Evolutionary conservation across 2,888 invertebrate species (phyloP), one percentile per base, ranked within the genome.

Genomic region (Spodoptera littoralis): DNA sequence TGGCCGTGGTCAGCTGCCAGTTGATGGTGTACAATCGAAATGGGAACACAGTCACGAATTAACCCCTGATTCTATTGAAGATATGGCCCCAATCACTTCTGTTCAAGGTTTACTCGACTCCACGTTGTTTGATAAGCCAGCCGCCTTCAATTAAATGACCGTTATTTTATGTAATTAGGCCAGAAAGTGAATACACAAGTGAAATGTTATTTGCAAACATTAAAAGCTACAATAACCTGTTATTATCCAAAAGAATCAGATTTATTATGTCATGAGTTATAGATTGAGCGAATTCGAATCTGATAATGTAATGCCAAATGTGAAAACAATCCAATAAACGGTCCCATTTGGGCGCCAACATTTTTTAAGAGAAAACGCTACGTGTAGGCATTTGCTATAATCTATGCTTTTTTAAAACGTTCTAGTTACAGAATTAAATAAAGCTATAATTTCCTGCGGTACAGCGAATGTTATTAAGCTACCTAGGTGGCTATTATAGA

Each of bases 31-130:
- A 52, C 55, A 65, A 69, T 67, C 59, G 64, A 71, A 82, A 67
- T 76, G 76, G 66, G 70, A 69, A 63, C 71, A 70, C 36, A 36
- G 36, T 9, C 36, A 36, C 67, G 59, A 73, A 78, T 76, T 66
- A 63, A 60, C 58, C 18, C 47, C 41, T 61, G 61, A 56, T 61
- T 60, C 12, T 22, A 45, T 63, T 70, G 73, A 36, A 54, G 66
- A 71, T 76, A 47, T 47, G 46, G 56, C 65, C 51, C 13, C 53
- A 73, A 66, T 57, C 18, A 56, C 43, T 48, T 42, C n/a, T 54
- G 27, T 47, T 66, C 71, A 73, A 72, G 71, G 77, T 46, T 59
- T 27, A 18, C 30, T 41, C 22, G 43, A 55, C 52, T 56, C 47
- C 8, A 24, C 4, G n/a, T 43, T 30, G 12, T 56, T 48, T 43